Evolutionary conservation across 2,113 vertebrate genomes (phyloP).

Genomic region (Gallinago media): DNA sequence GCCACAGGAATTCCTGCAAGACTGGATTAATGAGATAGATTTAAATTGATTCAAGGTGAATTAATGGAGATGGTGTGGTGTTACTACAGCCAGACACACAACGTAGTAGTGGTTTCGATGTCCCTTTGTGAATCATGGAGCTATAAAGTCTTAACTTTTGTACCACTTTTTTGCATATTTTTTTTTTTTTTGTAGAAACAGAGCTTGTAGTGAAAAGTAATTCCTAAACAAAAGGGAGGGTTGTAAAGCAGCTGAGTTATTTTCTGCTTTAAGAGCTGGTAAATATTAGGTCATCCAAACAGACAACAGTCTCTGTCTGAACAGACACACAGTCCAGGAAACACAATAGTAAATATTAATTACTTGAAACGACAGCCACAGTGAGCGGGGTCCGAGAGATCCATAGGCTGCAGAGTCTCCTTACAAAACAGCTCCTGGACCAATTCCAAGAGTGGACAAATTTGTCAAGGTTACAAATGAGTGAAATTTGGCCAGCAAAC

Average conservation of each 20-base stretch:
- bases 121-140: not conserved
- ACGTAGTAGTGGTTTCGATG: fast-evolving
- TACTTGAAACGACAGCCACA: not conserved
- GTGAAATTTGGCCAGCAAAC: not conserved
- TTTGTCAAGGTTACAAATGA: constrained; percentile 7
- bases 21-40: not conserved
- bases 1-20: not conserved
- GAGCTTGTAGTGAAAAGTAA: not conserved
- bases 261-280: not conserved
- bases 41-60: not conserved
- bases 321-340: not conserved
- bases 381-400: not conserved
- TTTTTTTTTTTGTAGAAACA: not conserved
- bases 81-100: not conserved
- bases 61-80: not conserved
- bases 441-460: not conserved
- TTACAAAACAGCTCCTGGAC: constrained; percentile 1
- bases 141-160: not conserved
- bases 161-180: not conserved
- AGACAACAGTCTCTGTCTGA: not conserved
- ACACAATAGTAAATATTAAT: not conserved
- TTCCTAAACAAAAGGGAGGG: not conserved
- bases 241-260: not conserved
- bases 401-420: not conserved
- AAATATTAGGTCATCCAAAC: constrained; percentile 5